Base-by-base conservation (phyloP, 2,888 invertebrate species). In the Neocrepidodera transversa region DNA sequence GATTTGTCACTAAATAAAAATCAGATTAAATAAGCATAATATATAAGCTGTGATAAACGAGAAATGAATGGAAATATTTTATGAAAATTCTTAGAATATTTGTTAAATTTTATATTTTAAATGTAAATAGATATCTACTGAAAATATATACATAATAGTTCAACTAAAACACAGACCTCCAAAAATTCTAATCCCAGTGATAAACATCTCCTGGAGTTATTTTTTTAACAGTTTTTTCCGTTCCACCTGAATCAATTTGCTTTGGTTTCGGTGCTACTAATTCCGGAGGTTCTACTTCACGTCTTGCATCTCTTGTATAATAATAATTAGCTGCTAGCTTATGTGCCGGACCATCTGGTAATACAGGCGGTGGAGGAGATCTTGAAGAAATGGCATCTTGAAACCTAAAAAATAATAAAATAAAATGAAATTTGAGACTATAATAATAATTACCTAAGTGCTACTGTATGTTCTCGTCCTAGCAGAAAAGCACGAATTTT, bases 301-400 rank as follows among this genome's bases (percentile, higher is more conserved):
- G 84, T 48, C 97, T 86, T 0, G 83, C 93, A 82, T 97, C 97
- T 57, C 96, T 85, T 0, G 83, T 79, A 74, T 83, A 90, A 74
- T 97, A 97, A 77, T 95, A 94, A 79, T 96, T 95, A 43, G 85
- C 86, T 10, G 89, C 86, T 60, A 92, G 82, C 72, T 87, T 86
- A 79, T 93, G 91, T 23, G 89, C 83, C 1, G 91, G 89, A 7
- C 95, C 97, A 62, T 87, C 91, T 14, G 93, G 97, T 49, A 95
- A 77, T 54, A 84, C 78, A 42, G 95, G 96, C 11, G 82, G 89
- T 17, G 93, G 93, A 75, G 92, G 94, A 51, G 90, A 90, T 71
- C 96, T 88, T 7, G 86, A 81, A 1, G 92, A 81, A 32, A 91
- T 7, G 2, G 82, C 77, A 28, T 89, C 86, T 65, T 87, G 85